A percentile compares a stretch with the other conserved stretches of the same genome.
Conservation (phyloP, 2,797 vertebrate genomes). For the Bryconaethiops microstoma region DNA sequence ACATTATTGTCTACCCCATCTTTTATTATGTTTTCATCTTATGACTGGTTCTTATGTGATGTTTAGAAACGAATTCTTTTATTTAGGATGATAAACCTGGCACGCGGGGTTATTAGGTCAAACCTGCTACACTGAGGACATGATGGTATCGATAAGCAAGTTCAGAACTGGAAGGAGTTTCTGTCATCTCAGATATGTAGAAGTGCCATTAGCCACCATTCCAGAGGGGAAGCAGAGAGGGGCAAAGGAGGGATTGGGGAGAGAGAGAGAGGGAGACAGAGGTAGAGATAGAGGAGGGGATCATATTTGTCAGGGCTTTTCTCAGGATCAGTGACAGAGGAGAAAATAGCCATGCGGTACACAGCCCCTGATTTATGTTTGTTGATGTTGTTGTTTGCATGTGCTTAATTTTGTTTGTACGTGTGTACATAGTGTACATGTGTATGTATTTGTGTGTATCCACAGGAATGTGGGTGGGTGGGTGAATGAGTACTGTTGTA, state of each 20-base stretch:
- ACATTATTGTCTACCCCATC: too few relatives aligned
- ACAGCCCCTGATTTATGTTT: conserved; percentile 10
- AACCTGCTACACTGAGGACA: conserved; percentile 6
- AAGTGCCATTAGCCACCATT: conserved; percentile 46
- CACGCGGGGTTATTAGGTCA: neutral
- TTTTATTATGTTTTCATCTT: too few relatives aligned
- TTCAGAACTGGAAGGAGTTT: neutral
- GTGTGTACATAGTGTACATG: neutral
- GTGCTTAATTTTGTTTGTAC: conserved; percentile 10
- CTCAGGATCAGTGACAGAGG: conserved; percentile 66
- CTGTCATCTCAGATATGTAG: conserved; percentile 24
- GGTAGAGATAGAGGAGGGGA: conserved; percentile 37
- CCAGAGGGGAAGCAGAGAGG: conserved; percentile 31
- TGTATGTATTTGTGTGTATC: conserved; percentile 12
- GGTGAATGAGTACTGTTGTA: conserved; percentile 41
- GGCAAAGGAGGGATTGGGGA: conserved; percentile 50
- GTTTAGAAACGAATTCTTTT: too few relatives aligned
- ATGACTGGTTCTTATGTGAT: neutral
- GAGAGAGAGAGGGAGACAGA: conserved; percentile 57
- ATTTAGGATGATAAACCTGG: neutral
- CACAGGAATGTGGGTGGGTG: conserved; percentile 1
- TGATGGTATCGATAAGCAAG: conserved; percentile 32
- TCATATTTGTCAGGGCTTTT: conserved; percentile 50
- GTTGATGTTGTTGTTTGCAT: conserved; percentile 22
- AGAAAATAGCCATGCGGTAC: conserved; percentile 43